Evolutionary conservation across 2,888 invertebrate species (phyloP).

Genomic region (Polyommatus icarus): DNA sequence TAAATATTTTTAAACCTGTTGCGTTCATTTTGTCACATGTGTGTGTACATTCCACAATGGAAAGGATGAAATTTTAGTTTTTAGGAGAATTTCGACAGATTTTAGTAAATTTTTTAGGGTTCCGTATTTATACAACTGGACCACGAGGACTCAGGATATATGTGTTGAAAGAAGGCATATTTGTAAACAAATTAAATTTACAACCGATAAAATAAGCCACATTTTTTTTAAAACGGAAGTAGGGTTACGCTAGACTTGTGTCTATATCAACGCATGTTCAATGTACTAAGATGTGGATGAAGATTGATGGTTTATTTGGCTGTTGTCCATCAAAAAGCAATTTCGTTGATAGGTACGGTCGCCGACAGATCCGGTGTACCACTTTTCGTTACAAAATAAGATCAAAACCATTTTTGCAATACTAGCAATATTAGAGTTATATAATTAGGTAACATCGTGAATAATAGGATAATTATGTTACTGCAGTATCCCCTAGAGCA

Average conservation of each 20-base stretch:
- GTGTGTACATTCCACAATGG: too few species aligned
- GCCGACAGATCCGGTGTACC: neutral
- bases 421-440: neutral
- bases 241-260: constrained; percentile 11
- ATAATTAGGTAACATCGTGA: too few species aligned
- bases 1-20: neutral
- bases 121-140: too few species aligned
- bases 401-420: neutral
- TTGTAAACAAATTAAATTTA: neutral
- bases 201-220: neutral
- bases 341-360: constrained; percentile 11
- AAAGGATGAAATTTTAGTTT: too few species aligned
- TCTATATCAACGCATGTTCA: constrained; percentile 22
- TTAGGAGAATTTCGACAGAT: neutral
- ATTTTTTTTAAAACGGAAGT: neutral
- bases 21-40: neutral
- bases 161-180: too few species aligned
- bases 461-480: too few species aligned
- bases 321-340: constrained; percentile 24
- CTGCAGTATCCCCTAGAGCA: too few species aligned
- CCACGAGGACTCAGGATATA: too few species aligned
- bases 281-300: constrained; percentile 21
- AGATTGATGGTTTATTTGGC: constrained; percentile 15
- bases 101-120: too few species aligned
- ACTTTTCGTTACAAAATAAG: neutral